Evolutionary conservation across 30 jellyfish, hydroid and myxozoan genomes (phyloP).

Genomic region (Aurelia sp.): DNA sequence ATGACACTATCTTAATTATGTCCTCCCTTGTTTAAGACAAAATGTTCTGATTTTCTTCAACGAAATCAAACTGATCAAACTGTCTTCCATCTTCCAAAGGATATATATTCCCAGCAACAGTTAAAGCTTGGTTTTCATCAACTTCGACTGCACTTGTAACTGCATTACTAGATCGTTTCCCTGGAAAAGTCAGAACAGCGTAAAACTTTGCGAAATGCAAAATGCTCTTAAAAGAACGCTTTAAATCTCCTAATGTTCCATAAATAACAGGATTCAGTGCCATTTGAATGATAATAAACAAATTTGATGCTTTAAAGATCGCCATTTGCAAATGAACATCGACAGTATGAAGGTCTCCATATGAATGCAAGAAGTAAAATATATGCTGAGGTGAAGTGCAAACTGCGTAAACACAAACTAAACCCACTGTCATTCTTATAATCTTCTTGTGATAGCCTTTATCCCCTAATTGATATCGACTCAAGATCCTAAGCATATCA

Average conservation of each 20-base stretch:
- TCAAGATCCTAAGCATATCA: constrained; percentile 20
- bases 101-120: no score
- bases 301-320: constrained; percentile 32
- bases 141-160: not conserved
- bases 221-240: constrained; percentile 12
- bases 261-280: constrained; percentile 66
- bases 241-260: constrained; percentile 58
- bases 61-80: no score
- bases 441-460: constrained; percentile 23
- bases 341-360: constrained; percentile 13
- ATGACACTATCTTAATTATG: no score
- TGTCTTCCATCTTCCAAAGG: no score
- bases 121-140: not conserved
- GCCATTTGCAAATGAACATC: not conserved
- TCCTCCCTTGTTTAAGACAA: no score
- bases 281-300: constrained; percentile 25
- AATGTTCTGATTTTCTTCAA: no score
- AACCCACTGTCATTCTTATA: constrained; percentile 39
- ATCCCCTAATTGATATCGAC: not conserved
- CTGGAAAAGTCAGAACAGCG: not conserved
- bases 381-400: constrained; percentile 69
- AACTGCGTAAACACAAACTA: constrained; percentile 45
- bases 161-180: not conserved
- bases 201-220: not conserved
- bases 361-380: constrained; percentile 50